Evolutionary conservation across 2,113 vertebrate genomes (phyloP), one percentile per base, ranked within the genome.

Genomic region (Scomber colias): DNA sequence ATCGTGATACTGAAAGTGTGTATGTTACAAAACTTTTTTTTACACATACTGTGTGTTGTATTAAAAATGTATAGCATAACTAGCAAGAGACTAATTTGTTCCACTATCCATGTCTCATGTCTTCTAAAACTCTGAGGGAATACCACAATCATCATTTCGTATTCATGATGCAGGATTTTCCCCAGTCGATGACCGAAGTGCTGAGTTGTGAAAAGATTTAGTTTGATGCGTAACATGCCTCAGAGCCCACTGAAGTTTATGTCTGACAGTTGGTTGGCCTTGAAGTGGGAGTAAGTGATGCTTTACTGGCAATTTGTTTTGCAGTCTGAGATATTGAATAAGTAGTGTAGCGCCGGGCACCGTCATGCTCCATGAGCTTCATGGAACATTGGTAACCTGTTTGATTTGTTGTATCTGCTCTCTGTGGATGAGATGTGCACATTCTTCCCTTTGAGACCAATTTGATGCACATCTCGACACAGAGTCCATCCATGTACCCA

Each of bases 261-360:
- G 66, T 56, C 76, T 80, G 82, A 81, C 86, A 83, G 60, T 61
- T 17, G 44, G 75, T 62, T 71, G 77, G 79, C 90, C 77, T 86
- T 84, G 81, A 83, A 82, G 65, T 50, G 50, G 54, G 82, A 46
- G 81, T 83, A 81, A 88, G 66, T 2, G 14, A 79, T 31, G 82
- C 68, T 76, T 82, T 71, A 79, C 87, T 69, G 57, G 73, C 57
- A 66, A 81, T 87, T 88, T 85, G 85, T 85, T 89, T 88, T 84
- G 68, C 67, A 30, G 71, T 35, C 44, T 44, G 72, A 76, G 77
- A 80, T 75, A 74, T 67, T 82, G 82, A 84, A 81, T 83, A 88
- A 77, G 68, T 73, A 75, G 54, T 49, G 68, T 14, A 44, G 72
- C 71, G 2, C 59, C 66, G 65, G 77, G 70, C 53, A 17, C 64